Base-by-base conservation (phyloP, 2,797 vertebrate species). In the Pseudopleuronectes americanus region DNA sequence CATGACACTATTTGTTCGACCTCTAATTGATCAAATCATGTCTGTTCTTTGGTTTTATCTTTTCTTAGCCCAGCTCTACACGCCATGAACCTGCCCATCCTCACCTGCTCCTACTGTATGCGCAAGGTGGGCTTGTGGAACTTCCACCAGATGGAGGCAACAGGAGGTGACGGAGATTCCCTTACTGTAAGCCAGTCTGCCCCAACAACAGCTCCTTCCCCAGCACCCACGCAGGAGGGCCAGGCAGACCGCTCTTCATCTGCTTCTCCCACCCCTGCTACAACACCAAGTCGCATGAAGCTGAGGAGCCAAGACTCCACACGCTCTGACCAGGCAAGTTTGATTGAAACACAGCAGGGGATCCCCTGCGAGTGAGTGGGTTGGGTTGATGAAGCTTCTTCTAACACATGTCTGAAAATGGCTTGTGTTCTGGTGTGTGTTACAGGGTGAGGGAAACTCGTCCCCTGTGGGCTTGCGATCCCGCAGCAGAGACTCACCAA, bases 61-160 rank as follows among this genome's bases (percentile, higher is more conserved):
- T 54, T 8, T 17, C 41, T 41, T 58, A 99, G 97, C 19, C 76
- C 94, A 3, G 26, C 88, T 1, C 73, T 93, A 1, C 91, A 93
- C 3, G 89, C 94, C 0, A 65, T 94, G 87, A 95, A 90, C 59
- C 94, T 98, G 6, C 93, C 96, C 0, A 93, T 96, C 59, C 95
- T 99, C 86, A 93, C 89, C 28, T 99, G 97, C 81, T 95, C 94
- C 0, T 96, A 93, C 74, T 99, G 97, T 81, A 95, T 96, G 95
- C 93, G 97, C 77, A 97, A 96, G 58, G 96, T 97, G 60, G 97
- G 97, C 5, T 89, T 98, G 38, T 99, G 97, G 97, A 94, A 94
- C 64, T 99, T 98, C 80, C 93, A 96, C 71, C 97, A 98, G 87
- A 94, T 97, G 68, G 96, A 97, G 1, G 91, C 88, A 0, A 49